phyloP scores from a whole-genome alignment of 2,888 invertebrate species.

The Hypercompe scribonia region DNA sequence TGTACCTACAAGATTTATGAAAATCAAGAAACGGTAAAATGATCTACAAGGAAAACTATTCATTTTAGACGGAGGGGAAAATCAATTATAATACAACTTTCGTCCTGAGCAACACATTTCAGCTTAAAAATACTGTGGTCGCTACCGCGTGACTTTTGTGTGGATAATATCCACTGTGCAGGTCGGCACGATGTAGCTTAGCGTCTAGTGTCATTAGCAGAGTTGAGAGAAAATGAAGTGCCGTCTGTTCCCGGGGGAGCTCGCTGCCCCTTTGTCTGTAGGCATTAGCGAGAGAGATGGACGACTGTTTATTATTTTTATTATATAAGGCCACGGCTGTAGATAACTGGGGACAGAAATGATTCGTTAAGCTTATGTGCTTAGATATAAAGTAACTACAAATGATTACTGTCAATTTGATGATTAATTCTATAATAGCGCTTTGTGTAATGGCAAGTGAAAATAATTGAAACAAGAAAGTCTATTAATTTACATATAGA shows the following conservation, averaged over 20 bases:
- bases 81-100: not conserved
- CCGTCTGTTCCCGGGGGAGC: slow-evolving; percentile 25
- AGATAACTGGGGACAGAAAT: slow-evolving; percentile 1
- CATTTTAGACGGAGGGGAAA: not conserved
- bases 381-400: slow-evolving; percentile 1
- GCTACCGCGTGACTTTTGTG: too few relatives aligned
- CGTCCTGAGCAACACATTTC: not conserved
- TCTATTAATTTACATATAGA: not conserved
- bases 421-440: not conserved
- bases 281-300: slow-evolving; percentile 14
- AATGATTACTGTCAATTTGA: not conserved
- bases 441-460: not conserved
- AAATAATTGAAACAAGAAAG: not conserved
- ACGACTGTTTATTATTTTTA: slow-evolving; percentile 17
- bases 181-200: slow-evolving; percentile 33
- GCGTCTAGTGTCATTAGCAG: slow-evolving; percentile 46
- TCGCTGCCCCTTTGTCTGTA: slow-evolving; percentile 33
- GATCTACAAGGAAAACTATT: not conserved
- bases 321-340: slow-evolving; percentile 1
- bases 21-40: not conserved
- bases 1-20: not conserved
- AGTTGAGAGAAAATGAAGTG: slow-evolving; percentile 46
- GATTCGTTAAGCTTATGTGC: not conserved
- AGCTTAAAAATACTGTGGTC: not conserved
- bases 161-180: slow-evolving; percentile 16